phyloP scores from a whole-genome alignment of 2,113 vertebrate genomes.

The Zosterops lateralis region DNA sequence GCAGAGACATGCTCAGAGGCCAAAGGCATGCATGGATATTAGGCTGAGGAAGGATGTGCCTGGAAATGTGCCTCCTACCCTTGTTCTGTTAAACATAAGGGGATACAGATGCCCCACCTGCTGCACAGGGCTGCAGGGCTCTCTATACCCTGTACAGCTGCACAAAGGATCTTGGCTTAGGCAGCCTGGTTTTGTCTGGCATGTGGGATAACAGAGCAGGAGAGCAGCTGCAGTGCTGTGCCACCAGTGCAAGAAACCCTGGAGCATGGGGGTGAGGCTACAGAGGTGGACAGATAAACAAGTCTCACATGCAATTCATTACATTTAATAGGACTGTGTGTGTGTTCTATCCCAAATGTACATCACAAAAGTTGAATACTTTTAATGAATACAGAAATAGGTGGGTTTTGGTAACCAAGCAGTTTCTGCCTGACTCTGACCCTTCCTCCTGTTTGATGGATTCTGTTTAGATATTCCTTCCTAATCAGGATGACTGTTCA shows the following conservation, averaged over 20 bases:
- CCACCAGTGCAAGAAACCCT: background rate
- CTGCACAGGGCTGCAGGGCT: background rate
- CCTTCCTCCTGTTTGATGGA: background rate
- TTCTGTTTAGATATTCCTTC: background rate
- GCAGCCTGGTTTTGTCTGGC: background rate
- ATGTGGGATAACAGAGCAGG: background rate
- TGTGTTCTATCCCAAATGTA: background rate
- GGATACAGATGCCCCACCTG: background rate
- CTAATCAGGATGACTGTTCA: background rate
- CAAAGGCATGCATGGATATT: background rate
- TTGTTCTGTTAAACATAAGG: background rate
- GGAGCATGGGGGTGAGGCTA: rapidly evolving
- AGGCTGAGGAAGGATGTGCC: background rate
- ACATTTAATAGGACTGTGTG: background rate
- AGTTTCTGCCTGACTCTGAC: background rate
- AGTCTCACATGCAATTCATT: background rate
- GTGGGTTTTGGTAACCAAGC: background rate
- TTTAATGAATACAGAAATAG: background rate
- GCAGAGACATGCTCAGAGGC: background rate
- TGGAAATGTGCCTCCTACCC: background rate
- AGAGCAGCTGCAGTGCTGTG: background rate
- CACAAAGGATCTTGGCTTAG: background rate
- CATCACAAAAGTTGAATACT: background rate
- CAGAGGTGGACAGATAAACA: background rate
- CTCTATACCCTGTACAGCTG: background rate